Base-by-base conservation (phyloP, 2,113 vertebrate genomes). In the Ophiodon elongatus region DNA sequence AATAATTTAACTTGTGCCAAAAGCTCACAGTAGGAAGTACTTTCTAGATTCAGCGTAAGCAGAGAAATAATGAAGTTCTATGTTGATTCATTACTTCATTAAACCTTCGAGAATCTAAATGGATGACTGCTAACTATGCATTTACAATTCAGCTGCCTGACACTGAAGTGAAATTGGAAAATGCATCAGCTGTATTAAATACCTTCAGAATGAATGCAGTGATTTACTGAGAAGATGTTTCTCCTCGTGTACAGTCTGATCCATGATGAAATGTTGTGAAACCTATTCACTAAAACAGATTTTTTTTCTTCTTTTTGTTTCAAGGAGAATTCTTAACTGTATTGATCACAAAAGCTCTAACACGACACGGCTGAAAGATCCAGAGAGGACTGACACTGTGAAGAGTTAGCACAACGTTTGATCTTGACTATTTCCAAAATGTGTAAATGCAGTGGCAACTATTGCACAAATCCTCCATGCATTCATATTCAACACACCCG, bases 221-320 rank as follows among this genome's bases (percentile, higher is more conserved):
- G 79, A 78, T 86, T 88, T 79, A 71, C 73, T 62, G 57, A 64
- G 47, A 79, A 54, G 43, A 79, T 66, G 47, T 73, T 59, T 64
- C 47, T 79, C 52, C 25, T 13, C 1, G 4, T 69, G 59, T 76
- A 77, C 65, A 64, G 19, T 86, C 72, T 82, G 77, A 78, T 84
- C 87, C 80, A 89, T 92, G 90, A 93, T 91, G 89, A 81, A 88
- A 92, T 77, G 84, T 82, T 70, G 70, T 89, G 88, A 91, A 93
- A 91, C 64, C 68, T 73, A 67, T 72, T 89, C 81, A 41, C 75
- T 75, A 39, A 82, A 88, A 76, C 78, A 78, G 71, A 86, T 66
- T 81, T 69, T 73, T 33, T 68, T 35, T 56, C n/a, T 68, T 72
- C 54, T 76, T 39, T 74, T 41, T 52, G 43, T 91, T 87, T 90